phyloP scores from a whole-genome alignment of 2,113 vertebrate genomes.

The Aegotheles bennettii region DNA sequence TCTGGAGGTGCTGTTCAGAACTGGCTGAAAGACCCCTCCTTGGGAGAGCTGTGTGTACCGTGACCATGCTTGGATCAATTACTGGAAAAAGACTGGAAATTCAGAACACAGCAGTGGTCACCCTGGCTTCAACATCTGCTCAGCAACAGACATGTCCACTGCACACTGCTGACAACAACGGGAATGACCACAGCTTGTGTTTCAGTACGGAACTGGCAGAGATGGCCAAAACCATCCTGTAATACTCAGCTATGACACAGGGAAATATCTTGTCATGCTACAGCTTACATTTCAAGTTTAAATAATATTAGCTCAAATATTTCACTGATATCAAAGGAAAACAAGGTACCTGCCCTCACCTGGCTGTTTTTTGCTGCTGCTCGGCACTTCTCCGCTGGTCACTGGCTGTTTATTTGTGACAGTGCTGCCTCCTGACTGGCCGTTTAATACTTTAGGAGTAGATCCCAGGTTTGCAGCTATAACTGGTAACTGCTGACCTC shows the following conservation, averaged over 20 bases:
- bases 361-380: constrained; percentile 77
- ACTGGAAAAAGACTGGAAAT: no score
- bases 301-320: fast-evolving
- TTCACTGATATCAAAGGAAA: not conserved
- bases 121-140: not conserved
- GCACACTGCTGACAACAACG: fast-evolving
- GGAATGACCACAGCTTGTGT: no score
- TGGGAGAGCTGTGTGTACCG: not conserved
- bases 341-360: constrained; percentile 68
- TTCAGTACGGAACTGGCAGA: not conserved
- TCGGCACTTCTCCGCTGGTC: constrained; percentile 79
- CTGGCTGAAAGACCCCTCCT: not conserved
- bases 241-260: fast-evolving
- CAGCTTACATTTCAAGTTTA: not conserved
- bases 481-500: constrained; percentile 78
- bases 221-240: not conserved
- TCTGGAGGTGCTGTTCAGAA: not conserved
- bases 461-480: constrained; percentile 86
- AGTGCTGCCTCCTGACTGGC: constrained; percentile 72
- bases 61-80: fast-evolving
- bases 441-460: constrained; percentile 75
- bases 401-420: constrained; percentile 68
- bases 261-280: not conserved
- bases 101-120: not conserved
- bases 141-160: not conserved